Base-by-base conservation (phyloP, 1,140 invertebrate genomes). In the Galleria mellonella region DNA sequence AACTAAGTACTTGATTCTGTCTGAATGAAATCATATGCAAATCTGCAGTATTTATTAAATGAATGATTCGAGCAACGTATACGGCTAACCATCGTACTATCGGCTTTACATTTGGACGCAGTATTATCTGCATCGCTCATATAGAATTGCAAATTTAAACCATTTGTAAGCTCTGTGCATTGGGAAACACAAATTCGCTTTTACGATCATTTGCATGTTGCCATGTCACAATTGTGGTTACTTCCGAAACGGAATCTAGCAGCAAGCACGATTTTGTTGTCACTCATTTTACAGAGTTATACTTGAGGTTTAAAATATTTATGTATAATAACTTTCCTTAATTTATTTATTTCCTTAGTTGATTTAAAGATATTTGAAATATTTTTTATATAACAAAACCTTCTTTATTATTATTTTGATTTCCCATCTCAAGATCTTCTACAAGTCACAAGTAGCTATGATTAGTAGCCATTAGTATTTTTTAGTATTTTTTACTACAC, bases 171-270 rank as follows among this genome's bases (percentile, higher is more conserved):
- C 72, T 65, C 62, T 75, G 63, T 65, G 73, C 64, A 77, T 83
- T 77, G 67, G 63, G 63, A 51, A 77, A 79, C 79, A 82, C 75
- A 83, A 83, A 82, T 79, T 83, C 69, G 72, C 75, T 83, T 82
- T 83, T 79, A 83, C 70, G 68, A 61, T 69, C 62, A 83, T 83
- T 83, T 81, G 75, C 79, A 83, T 82, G 57, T 58, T 63, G 62
- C 62, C 59, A 46, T 70, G 74, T 74, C 73, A 59, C 68, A 64
- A 63, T 75, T 72, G 72, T 35, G 63, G 61, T 51, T 64, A 71
- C 68, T 74, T 72, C 62, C 72, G 64, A 68, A 64, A 71, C 17
- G 17, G 17, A 23, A 23, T 23, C 6, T 23, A 23, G 17, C 17
- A 3, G 17, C 17, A 23, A 23, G 17, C 6, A 6, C 17, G 17